Evolutionary conservation across 2,113 vertebrate genomes (phyloP).

Genomic region (Diglossa brunneiventris): DNA sequence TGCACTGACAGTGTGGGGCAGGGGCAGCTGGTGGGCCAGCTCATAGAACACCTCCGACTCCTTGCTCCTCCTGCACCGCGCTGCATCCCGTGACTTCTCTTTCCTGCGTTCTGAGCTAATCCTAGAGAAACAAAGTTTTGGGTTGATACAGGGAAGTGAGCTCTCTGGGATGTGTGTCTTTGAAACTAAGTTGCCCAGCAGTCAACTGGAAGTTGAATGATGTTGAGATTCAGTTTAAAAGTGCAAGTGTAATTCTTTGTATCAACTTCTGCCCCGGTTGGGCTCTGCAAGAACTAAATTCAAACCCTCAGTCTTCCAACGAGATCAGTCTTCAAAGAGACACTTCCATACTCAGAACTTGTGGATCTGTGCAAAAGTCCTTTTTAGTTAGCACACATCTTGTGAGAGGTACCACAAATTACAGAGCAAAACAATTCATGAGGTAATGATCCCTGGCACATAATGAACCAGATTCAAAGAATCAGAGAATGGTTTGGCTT

Average conservation of each 20-base stretch:
- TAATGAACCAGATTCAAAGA: not conserved
- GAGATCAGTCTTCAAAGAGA: not conserved
- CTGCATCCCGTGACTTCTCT: conserved; percentile 95
- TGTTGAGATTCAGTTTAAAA: not conserved
- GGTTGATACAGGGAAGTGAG: not conserved
- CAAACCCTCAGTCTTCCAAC: not conserved
- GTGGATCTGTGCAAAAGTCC: not conserved
- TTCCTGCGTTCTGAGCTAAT: conserved; percentile 94
- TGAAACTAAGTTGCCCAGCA: not conserved
- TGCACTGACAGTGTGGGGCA: conserved; percentile 89
- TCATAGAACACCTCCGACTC: conserved; percentile 96
- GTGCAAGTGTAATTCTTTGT: not conserved
- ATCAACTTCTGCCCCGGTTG: rapidly evolving
- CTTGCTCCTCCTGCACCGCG: conserved; percentile 89
- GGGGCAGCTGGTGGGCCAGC: conserved; percentile 90
- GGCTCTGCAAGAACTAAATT: not conserved
- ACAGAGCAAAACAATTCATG: rapidly evolving
- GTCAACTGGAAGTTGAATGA: not conserved
- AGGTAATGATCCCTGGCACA: not conserved
- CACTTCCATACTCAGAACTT: rapidly evolving
- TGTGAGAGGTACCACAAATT: not conserved
- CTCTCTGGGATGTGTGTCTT: not conserved
- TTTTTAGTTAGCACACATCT: not conserved
- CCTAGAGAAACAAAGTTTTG: conserved; percentile 61
- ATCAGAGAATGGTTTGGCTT: not conserved